These are phyloP conservation scores for Heliocidaris erythrogramma DNA, from an alignment of 35 echinoderm and acorn worm genomes.

Conservation along the genomic window DNA sequence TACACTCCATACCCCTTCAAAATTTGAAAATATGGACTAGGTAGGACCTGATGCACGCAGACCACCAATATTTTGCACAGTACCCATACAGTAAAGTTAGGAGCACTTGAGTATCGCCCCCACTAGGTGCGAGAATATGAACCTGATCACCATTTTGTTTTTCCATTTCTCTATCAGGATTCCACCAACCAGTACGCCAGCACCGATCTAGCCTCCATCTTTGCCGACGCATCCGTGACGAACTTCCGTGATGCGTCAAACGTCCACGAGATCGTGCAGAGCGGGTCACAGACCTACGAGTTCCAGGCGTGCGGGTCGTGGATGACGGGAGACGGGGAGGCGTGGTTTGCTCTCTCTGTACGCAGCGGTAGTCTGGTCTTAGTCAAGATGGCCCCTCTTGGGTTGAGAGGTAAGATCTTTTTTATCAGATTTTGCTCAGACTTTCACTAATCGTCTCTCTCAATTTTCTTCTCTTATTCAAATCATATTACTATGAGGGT, in stretches of 20 bases:
- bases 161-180: constrained; percentile 49
- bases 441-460: too few species aligned
- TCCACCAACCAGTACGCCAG: not conserved
- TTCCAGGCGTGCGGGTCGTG: constrained; percentile 86
- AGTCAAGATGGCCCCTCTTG: constrained; percentile 81
- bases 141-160: too few species aligned
- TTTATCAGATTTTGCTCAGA: too few species aligned
- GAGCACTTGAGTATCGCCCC: too few species aligned
- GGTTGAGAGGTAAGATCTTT: constrained; percentile 76
- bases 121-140: too few species aligned
- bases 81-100: too few species aligned
- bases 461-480: too few species aligned
- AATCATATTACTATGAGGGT: too few species aligned
- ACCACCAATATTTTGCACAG: too few species aligned
- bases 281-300: constrained; percentile 72
- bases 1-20: too few species aligned
- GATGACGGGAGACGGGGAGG: constrained; percentile 84
- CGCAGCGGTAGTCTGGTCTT: constrained; percentile 73
- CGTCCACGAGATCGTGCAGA: constrained; percentile 75
- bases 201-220: constrained; percentile 71
- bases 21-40: too few species aligned
- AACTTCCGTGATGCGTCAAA: constrained; percentile 85
- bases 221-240: constrained; percentile 87
- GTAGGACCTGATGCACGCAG: too few species aligned
- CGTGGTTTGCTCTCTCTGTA: constrained; percentile 83